These are phyloP conservation scores for Pyrgus malvae DNA, from an alignment of 2,888 invertebrate species.

Conservation along the genomic window DNA sequence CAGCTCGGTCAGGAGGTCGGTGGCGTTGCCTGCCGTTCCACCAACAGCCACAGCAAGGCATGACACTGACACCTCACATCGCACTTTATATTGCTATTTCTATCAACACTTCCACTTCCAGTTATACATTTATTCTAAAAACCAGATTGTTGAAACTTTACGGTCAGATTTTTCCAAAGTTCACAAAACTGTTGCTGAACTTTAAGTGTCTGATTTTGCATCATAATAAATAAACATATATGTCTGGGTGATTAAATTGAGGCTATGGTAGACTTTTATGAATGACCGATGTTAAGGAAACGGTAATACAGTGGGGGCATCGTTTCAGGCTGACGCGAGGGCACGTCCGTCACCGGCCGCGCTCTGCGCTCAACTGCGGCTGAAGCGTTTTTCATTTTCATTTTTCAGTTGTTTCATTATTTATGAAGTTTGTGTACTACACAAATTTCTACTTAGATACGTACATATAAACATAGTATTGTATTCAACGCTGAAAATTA, in stretches of 20 bases:
- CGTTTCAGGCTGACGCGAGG: slow-evolving; percentile 31
- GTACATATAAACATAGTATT: background rate
- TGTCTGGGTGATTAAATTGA: background rate
- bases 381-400: slow-evolving; percentile 55
- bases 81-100: slow-evolving; percentile 5
- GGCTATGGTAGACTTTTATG: background rate
- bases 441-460: slow-evolving; percentile 14
- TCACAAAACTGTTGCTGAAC: slow-evolving; percentile 6
- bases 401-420: slow-evolving; percentile 43
- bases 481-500: slow-evolving; percentile 6
- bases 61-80: slow-evolving; percentile 38
- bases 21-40: slow-evolving; percentile 77
- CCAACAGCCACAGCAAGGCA: slow-evolving; percentile 79
- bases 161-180: slow-evolving; percentile 6
- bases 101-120: slow-evolving; percentile 1
- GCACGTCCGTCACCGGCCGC: slow-evolving; percentile 57
- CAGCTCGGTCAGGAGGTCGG: slow-evolving; percentile 65
- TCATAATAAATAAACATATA: background rate
- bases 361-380: slow-evolving; percentile 67
- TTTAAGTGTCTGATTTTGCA: background rate
- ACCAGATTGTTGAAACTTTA: no score
- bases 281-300: slow-evolving; percentile 36
- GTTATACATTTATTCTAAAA: no score
- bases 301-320: slow-evolving; percentile 41
- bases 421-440: slow-evolving; percentile 31